A percentile compares a stretch with the other conserved stretches of the same genome.
These are phyloP conservation scores for Salmo trutta DNA, from an alignment of 2,797 vertebrate species.

Conservation along the genomic window DNA sequence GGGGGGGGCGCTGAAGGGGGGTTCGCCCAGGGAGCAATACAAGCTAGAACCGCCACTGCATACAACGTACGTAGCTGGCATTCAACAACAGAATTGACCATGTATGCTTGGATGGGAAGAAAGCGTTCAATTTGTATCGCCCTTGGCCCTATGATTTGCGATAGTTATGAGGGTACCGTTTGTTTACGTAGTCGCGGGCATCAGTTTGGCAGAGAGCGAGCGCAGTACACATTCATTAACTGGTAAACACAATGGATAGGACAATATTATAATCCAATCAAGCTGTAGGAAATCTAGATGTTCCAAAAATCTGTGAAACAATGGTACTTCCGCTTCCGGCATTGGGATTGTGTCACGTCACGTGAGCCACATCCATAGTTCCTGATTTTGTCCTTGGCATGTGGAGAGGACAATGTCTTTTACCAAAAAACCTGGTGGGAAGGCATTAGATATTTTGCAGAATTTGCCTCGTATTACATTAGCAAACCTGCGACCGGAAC, in stretches of 20 bases:
- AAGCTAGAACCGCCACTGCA: no score
- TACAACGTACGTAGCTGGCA: constrained; percentile 63
- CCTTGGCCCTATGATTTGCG: not conserved
- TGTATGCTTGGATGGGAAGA: not conserved
- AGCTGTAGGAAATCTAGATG: not conserved
- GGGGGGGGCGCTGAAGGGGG: no score
- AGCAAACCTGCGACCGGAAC: constrained; percentile 85
- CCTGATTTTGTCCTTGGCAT: constrained; percentile 54
- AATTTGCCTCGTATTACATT: constrained; percentile 85
- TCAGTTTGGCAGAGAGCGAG: not conserved
- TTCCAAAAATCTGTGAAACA: not conserved
- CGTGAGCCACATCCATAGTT: not conserved
- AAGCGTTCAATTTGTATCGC: not conserved
- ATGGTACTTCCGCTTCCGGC: not conserved
- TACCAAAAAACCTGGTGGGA: constrained; percentile 56
- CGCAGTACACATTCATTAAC: not conserved
- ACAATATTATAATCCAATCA: not conserved
- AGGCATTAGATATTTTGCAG: constrained; percentile 79
- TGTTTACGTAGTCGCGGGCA: not conserved
- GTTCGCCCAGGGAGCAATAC: no score
- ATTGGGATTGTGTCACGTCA: not conserved
- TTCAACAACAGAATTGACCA: constrained; percentile 37
- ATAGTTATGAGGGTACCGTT: not conserved
- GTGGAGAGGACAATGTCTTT: constrained; percentile 70
- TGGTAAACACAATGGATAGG: not conserved